A percentile compares a stretch with the other conserved stretches of the same genome.
Evolutionary conservation across 2,113 vertebrate species (phyloP).

Genomic region (Onychostoma macrolepis): DNA sequence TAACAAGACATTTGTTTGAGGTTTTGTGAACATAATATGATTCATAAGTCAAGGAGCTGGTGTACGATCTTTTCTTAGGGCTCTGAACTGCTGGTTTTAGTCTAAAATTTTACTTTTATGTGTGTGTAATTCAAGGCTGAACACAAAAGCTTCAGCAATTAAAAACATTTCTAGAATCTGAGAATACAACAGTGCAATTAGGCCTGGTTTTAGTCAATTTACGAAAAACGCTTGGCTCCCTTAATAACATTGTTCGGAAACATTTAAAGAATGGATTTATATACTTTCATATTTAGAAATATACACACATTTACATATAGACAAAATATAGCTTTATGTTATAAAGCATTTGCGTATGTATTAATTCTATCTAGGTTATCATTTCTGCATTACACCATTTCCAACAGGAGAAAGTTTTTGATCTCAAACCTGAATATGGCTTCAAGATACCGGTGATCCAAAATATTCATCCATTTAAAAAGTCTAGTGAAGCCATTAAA

Average conservation of each 20-base stretch:
- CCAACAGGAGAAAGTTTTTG: slow-evolving; percentile 55
- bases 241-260: slow-evolving; percentile 61
- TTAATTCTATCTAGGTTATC: slow-evolving; percentile 59
- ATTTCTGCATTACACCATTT: slow-evolving; percentile 58
- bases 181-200: slow-evolving; percentile 57
- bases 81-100: slow-evolving; percentile 66
- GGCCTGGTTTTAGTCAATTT: slow-evolving; percentile 62
- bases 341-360: slow-evolving; percentile 72
- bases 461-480: slow-evolving; percentile 54
- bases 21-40: slow-evolving; percentile 51
- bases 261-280: slow-evolving; percentile 65
- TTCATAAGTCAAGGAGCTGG: slow-evolving; percentile 61
- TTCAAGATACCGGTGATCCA: slow-evolving; percentile 65
- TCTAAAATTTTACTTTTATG: slow-evolving; percentile 55
- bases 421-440: slow-evolving; percentile 67
- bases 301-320: slow-evolving; percentile 85
- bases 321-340: slow-evolving; percentile 82
- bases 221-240: slow-evolving; percentile 62
- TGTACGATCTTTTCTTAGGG: slow-evolving; percentile 52
- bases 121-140: slow-evolving; percentile 50
- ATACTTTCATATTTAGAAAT: slow-evolving; percentile 77
- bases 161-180: slow-evolving; percentile 55
- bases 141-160: slow-evolving; percentile 54
- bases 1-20: slow-evolving; percentile 46
- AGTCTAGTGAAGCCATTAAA: slow-evolving; percentile 38